Evolutionary conservation across 2,888 invertebrate species (phyloP).

Genomic region (Heliconius ethilla): DNA sequence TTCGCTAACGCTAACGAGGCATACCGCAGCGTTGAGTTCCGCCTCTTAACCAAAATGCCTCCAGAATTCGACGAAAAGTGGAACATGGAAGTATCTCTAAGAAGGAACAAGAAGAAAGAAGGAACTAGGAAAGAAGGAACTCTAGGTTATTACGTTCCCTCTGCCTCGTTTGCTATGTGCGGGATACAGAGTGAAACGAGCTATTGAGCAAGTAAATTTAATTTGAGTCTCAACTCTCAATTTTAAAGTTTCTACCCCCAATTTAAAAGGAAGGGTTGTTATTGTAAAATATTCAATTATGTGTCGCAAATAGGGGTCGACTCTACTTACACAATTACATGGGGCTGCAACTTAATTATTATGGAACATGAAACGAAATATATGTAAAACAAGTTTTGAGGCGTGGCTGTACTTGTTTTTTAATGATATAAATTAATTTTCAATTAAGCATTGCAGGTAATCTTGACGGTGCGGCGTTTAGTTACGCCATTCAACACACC

Average conservation of each 20-base stretch:
- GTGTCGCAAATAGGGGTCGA: conserved; percentile 37
- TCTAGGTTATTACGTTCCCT: neutral
- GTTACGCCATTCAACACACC: too few relatives aligned
- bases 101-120: too few relatives aligned
- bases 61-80: neutral
- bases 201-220: neutral
- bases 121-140: too few relatives aligned
- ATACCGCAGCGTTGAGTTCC: neutral
- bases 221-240: neutral
- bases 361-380: conserved; percentile 34
- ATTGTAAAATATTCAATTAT: conserved; percentile 42
- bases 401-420: conserved; percentile 14
- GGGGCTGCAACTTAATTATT: conserved; percentile 42
- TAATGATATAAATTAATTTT: neutral
- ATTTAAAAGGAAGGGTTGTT: conserved; percentile 36
- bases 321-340: conserved; percentile 42
- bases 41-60: neutral
- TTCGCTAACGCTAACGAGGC: neutral
- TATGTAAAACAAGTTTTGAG: conserved; percentile 22
- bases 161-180: neutral
- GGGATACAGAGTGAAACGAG: neutral
- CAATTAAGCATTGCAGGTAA: too few relatives aligned
- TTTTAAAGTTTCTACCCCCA: conserved; percentile 18
- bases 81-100: neutral
- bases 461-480: too few relatives aligned